Evolutionary conservation across 2,113 vertebrate species (phyloP), one percentile per base, ranked within the genome.

Genomic region (Pica pica): DNA sequence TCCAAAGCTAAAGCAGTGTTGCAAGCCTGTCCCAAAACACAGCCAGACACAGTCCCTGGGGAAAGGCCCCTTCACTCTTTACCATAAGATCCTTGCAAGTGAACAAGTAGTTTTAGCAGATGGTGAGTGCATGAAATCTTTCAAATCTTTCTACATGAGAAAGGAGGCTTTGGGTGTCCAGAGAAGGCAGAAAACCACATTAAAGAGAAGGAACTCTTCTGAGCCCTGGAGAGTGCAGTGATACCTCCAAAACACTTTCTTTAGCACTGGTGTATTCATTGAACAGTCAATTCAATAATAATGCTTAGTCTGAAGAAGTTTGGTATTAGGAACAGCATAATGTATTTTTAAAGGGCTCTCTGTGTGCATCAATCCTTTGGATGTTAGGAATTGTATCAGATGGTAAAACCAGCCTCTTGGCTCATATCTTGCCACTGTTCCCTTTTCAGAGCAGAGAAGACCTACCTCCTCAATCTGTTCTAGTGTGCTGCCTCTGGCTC

Each of bases 381-480:
- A 77, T 52, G 23, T 22, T 53, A 69, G 59, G 59, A 60, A 33
- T 16, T 46, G 2, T 31, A 12, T 46, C 31, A 64, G 46, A 70
- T 15, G 24, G 18, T 13, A 69, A 24, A 35, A 24, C 30, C 39
- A 78, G 26, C 17, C 33, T 63, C 39, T 52, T 50, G 33, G 55
- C 18, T 75, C 12, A 1, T 49, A n/a, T 30, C 60, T 71, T 61
- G 31, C 31, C 23, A 49, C 22, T 0, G 0, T 76, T 12, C n/a
- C 35, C 9, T 37, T 83, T 52, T 57, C 33, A 22, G 47, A 46
- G 52, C 18, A 74, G 92, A 71, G 41, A 23, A 61, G 65, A 74
- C 73, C 31, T 56, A 97, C 95, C 89, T 91, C 71, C 87, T 97
- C 91, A 84, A 97, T 97, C 35, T 98, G 70, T 57, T 91, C 18